phyloP scores from a whole-genome alignment of 2,888 invertebrate genomes.

The Caenorhabditis panamensis region DNA sequence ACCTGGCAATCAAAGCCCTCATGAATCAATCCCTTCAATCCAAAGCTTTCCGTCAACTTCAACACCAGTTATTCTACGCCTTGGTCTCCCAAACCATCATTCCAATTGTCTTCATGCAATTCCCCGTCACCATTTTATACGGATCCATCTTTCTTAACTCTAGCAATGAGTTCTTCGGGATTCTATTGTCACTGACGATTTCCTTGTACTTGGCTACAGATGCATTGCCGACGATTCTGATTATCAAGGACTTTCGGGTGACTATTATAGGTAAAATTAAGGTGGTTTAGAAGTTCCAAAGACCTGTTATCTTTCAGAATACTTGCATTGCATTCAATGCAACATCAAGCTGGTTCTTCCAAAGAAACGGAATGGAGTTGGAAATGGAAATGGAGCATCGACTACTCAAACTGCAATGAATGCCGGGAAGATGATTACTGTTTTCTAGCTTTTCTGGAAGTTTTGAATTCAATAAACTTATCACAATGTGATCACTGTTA shows the following conservation, averaged over 20 bases:
- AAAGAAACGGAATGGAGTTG: neutral
- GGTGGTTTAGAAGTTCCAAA: neutral
- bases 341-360: neutral
- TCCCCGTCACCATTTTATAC: constrained; percentile 24
- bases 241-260: constrained; percentile 34
- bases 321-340: neutral
- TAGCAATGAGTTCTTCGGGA: constrained; percentile 3
- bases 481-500: no score
- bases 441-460: no score
- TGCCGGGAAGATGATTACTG: no score
- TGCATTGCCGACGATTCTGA: constrained; percentile 36
- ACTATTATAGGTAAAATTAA: constrained; percentile 20
- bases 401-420: neutral
- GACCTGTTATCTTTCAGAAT: neutral
- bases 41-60: constrained; percentile 30
- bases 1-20: constrained; percentile 19
- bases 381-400: neutral
- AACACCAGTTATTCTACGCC: constrained; percentile 41
- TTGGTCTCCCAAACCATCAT: constrained; percentile 37
- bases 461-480: no score
- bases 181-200: constrained; percentile 19
- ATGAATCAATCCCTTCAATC: constrained; percentile 12
- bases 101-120: constrained; percentile 37
- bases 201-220: constrained; percentile 37
- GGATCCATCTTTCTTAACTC: neutral